phyloP scores from a whole-genome alignment of 1,140 invertebrate species.

The Bombus waltoni region DNA sequence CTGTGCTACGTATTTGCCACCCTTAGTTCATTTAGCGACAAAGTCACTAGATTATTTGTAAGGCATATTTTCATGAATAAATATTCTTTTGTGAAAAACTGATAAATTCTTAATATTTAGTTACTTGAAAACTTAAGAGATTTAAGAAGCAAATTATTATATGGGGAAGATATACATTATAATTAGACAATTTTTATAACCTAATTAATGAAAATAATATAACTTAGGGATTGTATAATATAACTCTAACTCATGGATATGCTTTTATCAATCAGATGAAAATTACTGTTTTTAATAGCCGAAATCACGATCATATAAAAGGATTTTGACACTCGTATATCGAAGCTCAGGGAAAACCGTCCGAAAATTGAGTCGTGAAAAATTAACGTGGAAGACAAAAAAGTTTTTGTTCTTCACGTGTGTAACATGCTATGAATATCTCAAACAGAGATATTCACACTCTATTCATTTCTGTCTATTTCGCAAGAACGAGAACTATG shows the following conservation, averaged over 20 bases:
- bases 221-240: background rate
- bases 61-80: constrained; percentile 15
- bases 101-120: background rate
- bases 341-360: too few relatives aligned
- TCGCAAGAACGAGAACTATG: too few relatives aligned
- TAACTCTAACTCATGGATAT: background rate
- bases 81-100: background rate
- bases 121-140: background rate
- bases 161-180: too few relatives aligned
- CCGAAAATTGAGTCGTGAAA: too few relatives aligned
- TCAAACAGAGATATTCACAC: too few relatives aligned
- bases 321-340: too few relatives aligned
- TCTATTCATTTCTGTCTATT: too few relatives aligned
- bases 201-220: background rate
- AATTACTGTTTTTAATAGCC: background rate
- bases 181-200: background rate
- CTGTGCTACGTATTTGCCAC: constrained; percentile 15
- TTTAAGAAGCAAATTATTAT: background rate
- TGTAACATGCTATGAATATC: too few relatives aligned
- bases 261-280: background rate
- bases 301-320: too few relatives aligned
- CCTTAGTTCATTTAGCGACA: background rate
- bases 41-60: constrained; percentile 31
- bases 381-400: too few relatives aligned
- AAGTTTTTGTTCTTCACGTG: too few relatives aligned